A percentile compares a stretch with the other conserved stretches of the same genome.
These are phyloP conservation scores for Malurus leucopterus DNA, from an alignment of 2,797 vertebrate genomes.

Conservation along the genomic window DNA sequence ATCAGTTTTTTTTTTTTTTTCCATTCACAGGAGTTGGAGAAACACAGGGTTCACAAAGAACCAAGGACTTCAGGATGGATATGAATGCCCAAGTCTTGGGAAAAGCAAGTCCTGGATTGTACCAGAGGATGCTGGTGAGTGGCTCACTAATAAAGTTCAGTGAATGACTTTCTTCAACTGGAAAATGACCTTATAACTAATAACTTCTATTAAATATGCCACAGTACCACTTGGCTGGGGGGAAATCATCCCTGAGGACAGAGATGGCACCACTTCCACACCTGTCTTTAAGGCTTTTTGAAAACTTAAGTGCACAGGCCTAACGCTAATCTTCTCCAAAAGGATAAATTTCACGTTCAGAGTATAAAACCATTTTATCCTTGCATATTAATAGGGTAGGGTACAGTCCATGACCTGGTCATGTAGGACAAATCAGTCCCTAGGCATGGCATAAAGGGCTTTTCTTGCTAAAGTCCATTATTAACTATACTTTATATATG, in stretches of 20 bases:
- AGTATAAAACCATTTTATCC: background rate
- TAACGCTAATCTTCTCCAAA: slow-evolving; percentile 37
- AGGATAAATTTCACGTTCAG: slow-evolving; percentile 41
- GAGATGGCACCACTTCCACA: slow-evolving; percentile 42
- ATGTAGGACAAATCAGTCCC: slow-evolving; percentile 20
- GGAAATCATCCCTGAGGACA: slow-evolving; percentile 42
- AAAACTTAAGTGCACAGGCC: slow-evolving; percentile 52
- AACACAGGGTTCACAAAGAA: background rate
- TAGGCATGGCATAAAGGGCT: slow-evolving; percentile 18
- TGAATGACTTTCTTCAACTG: background rate
- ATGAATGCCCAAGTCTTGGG: background rate
- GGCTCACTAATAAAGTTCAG: background rate
- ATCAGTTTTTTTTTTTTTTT: background rate
- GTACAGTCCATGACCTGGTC: slow-evolving; percentile 23
- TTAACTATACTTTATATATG: slow-evolving; percentile 8
- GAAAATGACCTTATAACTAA: background rate
- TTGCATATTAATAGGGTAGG: slow-evolving; percentile 45
- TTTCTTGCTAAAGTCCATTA: slow-evolving; percentile 18
- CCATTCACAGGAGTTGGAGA: background rate
- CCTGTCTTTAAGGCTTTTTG: slow-evolving; percentile 51
- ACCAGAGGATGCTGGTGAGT: background rate
- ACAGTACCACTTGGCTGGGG: background rate
- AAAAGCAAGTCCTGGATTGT: background rate
- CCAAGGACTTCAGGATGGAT: background rate
- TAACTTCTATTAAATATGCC: background rate